Conservation (phyloP, 1,140 invertebrate genomes). For the Polypedilum vanderplanki region DNA sequence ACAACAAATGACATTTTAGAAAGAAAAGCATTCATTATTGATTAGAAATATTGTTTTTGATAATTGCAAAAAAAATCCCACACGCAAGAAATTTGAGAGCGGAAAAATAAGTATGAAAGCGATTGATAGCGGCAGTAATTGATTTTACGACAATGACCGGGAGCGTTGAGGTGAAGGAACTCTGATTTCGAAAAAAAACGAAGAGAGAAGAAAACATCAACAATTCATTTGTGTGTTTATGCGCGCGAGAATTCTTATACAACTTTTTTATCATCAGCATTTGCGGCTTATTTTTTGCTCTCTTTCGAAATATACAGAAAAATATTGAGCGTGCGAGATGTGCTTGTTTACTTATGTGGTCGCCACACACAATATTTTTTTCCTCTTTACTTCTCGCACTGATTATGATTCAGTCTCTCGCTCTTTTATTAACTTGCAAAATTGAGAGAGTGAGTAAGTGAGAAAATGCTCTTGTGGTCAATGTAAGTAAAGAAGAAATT, state of each 20-base stretch:
- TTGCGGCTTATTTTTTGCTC: slow-evolving; percentile 15
- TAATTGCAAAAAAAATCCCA: neutral
- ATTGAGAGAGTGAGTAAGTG: no score
- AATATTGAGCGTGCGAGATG: neutral
- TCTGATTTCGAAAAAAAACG: slow-evolving; percentile 14
- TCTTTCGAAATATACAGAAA: neutral
- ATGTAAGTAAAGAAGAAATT: no score
- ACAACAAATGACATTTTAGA: no score
- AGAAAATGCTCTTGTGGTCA: no score
- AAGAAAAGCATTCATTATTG: no score
- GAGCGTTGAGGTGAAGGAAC: slow-evolving; percentile 21
- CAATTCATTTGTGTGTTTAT: slow-evolving; percentile 23
- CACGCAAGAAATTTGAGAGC: neutral
- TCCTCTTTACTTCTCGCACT: slow-evolving; percentile 11
- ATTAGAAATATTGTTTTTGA: no score
- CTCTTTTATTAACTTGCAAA: no score
- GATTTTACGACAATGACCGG: slow-evolving; percentile 28
- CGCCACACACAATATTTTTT: neutral
- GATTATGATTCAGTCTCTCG: neutral
- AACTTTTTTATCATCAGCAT: slow-evolving; percentile 27
- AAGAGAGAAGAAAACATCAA: slow-evolving; percentile 21
- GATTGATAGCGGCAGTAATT: slow-evolving; percentile 15
- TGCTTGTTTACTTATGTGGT: neutral
- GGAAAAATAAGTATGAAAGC: neutral
- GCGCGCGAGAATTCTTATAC: slow-evolving; percentile 22